Percentiles rank a stretch among this genome's conserved stretches.
Conservation (phyloP, 2,797 vertebrate genomes). For the Mareca strepera region DNA sequence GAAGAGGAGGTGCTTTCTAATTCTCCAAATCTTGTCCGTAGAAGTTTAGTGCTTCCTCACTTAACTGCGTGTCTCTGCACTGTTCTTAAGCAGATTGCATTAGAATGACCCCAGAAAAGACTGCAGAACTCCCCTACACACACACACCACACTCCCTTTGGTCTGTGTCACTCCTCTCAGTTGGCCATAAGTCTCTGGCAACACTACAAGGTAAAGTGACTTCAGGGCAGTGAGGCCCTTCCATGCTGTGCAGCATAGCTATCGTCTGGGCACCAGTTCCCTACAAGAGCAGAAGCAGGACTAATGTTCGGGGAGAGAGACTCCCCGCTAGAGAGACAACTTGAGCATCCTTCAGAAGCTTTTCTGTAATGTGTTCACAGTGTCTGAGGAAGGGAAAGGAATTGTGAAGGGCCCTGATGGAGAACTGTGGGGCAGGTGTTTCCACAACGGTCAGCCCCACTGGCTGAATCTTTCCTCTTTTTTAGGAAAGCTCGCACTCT, state of each 20-base stretch:
- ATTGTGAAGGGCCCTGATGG: neutral
- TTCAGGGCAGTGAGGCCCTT: neutral
- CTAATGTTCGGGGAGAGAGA: neutral
- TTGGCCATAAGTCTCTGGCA: neutral
- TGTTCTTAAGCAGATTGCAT: neutral
- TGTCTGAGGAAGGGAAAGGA: conserved; percentile 40
- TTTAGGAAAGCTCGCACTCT: conserved; percentile 14
- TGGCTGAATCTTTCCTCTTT: conserved; percentile 25
- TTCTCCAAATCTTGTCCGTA: neutral
- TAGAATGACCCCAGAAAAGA: neutral
- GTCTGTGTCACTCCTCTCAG: neutral
- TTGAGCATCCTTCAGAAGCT: conserved; percentile 26
- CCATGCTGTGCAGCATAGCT: neutral
- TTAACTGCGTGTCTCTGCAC: neutral
- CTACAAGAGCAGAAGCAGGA: neutral
- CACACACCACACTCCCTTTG: neutral
- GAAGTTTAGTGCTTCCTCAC: neutral
- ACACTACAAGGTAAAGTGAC: conserved; percentile 23
- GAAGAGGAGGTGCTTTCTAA: neutral
- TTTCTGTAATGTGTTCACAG: conserved; percentile 32
- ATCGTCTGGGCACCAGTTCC: neutral
- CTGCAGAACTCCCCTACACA: neutral
- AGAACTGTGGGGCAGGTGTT: neutral
- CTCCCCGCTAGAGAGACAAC: neutral
- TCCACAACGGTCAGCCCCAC: neutral